Conservation (phyloP, 2,888 invertebrate genomes). For the Rhopalosiphum nymphaeae region DNA sequence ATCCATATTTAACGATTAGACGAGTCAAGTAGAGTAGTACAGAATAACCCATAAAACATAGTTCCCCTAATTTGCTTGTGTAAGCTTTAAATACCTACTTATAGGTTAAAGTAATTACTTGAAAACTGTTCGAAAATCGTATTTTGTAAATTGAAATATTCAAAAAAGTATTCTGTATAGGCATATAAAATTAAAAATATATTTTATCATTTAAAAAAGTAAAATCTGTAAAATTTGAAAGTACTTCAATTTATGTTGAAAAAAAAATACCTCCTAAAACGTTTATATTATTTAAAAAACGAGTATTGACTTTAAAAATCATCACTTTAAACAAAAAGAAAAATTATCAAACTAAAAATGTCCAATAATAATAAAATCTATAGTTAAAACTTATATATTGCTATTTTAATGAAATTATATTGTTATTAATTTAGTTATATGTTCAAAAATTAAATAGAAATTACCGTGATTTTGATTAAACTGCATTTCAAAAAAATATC, state of each 20-base stretch:
- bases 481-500: background rate
- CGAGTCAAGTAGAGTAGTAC: background rate
- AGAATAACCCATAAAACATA: background rate
- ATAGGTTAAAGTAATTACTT: background rate
- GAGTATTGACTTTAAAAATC: too few species aligned
- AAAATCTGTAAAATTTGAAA: too few species aligned
- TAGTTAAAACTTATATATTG: background rate
- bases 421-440: background rate
- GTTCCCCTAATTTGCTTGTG: background rate
- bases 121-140: background rate
- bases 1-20: background rate
- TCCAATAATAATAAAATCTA: background rate
- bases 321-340: background rate
- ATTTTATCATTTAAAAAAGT: background rate
- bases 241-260: background rate
- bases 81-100: background rate
- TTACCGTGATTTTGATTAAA: background rate
- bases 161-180: background rate
- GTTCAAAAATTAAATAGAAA: background rate
- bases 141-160: background rate
- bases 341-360: background rate
- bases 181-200: background rate
- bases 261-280: background rate
- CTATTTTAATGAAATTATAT: background rate
- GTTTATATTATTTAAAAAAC: too few species aligned